phyloP scores from a whole-genome alignment of 1,140 invertebrate species.

The Meloidogyne floridensis region DNA sequence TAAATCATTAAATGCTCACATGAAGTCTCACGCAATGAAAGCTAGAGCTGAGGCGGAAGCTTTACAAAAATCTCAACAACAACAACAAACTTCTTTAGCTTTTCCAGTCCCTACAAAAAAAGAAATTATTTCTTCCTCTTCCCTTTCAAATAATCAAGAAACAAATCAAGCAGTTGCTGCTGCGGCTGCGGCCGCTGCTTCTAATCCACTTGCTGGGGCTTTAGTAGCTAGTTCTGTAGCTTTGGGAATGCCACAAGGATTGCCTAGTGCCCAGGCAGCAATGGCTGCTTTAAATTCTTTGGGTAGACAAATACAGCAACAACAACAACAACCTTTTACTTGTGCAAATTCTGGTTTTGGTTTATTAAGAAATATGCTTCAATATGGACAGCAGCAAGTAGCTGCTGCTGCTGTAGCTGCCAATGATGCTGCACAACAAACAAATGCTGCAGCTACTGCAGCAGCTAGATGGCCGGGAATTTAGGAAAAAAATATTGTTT shows the following conservation, averaged over 20 bases:
- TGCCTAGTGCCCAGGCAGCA: conserved; percentile 19
- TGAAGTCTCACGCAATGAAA: conserved; percentile 66
- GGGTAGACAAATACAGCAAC: conserved; percentile 25
- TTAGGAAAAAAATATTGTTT: neutral
- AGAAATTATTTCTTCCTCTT: neutral
- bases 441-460: conserved; percentile 15
- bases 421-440: neutral
- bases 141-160: neutral
- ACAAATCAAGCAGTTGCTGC: neutral
- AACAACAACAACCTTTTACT: conserved; percentile 12
- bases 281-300: conserved; percentile 25
- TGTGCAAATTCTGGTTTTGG: conserved; percentile 3
- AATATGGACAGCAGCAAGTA: conserved; percentile 24
- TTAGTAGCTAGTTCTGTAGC: conserved; percentile 8
- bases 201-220: conserved; percentile 4
- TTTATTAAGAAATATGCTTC: conserved; percentile 27
- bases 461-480: conserved; percentile 19
- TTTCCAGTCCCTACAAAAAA: conserved; percentile 26
- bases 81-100: conserved; percentile 14
- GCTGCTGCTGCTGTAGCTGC: conserved; percentile 16
- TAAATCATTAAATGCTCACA: conserved; percentile 65
- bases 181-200: neutral
- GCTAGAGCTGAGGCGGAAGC: conserved; percentile 64
- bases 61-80: conserved; percentile 28
- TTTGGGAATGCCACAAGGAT: neutral